Evolutionary conservation across 2,113 vertebrate genomes (phyloP).

Genomic region (Pangasianodon hypophthalmus): DNA sequence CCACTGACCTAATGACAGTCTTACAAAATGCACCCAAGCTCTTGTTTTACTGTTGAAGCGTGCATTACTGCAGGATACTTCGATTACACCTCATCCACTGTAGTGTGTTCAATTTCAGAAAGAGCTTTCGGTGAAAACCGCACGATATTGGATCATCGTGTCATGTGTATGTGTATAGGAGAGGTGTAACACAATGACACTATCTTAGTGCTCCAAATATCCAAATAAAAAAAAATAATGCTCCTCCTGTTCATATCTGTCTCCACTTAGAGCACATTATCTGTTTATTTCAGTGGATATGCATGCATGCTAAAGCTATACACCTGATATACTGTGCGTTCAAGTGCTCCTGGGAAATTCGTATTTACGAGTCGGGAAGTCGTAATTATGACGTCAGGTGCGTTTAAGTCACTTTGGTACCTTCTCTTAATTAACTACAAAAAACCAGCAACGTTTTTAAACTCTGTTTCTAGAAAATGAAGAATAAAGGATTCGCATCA

Average conservation of each 20-base stretch:
- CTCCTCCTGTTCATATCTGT: background rate
- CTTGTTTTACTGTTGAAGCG: conserved; percentile 42
- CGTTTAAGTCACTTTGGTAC: no score
- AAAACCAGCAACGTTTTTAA: no score
- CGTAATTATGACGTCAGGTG: no score
- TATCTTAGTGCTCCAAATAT: background rate
- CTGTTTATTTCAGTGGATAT: background rate
- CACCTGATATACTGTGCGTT: background rate
- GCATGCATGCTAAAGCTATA: background rate
- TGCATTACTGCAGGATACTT: conserved; percentile 39
- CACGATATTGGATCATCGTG: conserved; percentile 36
- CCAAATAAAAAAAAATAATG: background rate
- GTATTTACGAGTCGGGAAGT: no score
- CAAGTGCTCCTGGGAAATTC: no score
- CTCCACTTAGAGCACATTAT: background rate
- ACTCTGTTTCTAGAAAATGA: no score
- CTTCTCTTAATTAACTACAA: no score
- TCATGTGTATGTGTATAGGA: background rate
- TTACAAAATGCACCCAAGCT: conserved; percentile 18
- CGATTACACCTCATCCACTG: conserved; percentile 39
- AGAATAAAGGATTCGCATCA: no score
- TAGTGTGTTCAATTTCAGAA: conserved; percentile 39
- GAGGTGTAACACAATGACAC: background rate
- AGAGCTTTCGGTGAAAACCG: conserved; percentile 38
- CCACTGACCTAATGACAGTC: background rate